Conservation (phyloP, 2,797 vertebrate species). For the Halcyon chelicuti region DNA sequence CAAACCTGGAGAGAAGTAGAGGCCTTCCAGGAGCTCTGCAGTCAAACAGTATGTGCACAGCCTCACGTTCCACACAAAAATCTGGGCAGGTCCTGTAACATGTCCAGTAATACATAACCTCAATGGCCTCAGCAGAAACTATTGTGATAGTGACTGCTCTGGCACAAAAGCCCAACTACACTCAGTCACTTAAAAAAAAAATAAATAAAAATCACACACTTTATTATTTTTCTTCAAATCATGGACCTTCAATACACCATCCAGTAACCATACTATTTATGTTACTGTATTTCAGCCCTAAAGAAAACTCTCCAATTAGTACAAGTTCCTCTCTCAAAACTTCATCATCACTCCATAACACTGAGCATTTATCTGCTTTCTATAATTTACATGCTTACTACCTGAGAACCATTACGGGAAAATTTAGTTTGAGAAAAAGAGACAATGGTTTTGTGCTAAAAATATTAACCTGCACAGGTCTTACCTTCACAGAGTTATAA, state of each 20-base stretch:
- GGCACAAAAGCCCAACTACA: not conserved
- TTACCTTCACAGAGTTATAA: conserved; percentile 97
- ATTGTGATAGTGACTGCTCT: not conserved
- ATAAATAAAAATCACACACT: no score
- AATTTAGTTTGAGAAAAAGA: not conserved
- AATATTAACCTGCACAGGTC: not conserved
- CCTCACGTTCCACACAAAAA: not conserved
- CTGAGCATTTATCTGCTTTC: not conserved
- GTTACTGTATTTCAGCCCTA: not conserved
- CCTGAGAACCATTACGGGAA: not conserved
- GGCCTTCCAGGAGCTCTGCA: not conserved
- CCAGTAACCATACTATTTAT: not conserved
- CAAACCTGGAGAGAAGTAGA: not conserved
- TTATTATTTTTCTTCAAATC: not conserved
- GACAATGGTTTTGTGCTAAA: not conserved
- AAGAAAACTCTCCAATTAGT: not conserved
- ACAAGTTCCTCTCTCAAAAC: not conserved
- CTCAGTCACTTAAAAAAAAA: not conserved
- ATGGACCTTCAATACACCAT: not conserved
- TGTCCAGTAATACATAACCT: not conserved
- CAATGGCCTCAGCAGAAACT: not conserved
- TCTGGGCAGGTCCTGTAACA: not conserved
- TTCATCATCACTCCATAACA: not conserved
- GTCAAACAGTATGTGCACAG: not conserved
- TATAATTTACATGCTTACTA: not conserved